phyloP scores from a whole-genome alignment of 2,113 vertebrate genomes.

The Eubucco bourcierii region DNA sequence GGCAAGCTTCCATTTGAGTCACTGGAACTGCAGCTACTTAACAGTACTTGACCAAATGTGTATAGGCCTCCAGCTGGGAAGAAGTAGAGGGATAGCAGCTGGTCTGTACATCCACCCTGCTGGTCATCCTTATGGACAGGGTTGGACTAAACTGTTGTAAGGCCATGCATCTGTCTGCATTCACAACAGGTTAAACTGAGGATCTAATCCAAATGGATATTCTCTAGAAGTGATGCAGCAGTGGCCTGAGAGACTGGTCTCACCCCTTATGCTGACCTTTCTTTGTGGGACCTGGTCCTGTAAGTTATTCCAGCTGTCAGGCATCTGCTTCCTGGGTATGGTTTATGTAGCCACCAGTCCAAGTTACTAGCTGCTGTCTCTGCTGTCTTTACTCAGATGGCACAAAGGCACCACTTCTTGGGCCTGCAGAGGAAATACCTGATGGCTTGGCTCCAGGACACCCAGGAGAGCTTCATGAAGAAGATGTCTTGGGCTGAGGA shows the following conservation, averaged over 20 bases:
- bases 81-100: background rate
- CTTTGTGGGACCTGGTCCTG: background rate
- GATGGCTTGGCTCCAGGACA: conserved; percentile 76
- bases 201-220: background rate
- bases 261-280: background rate
- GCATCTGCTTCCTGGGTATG: background rate
- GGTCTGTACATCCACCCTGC: background rate
- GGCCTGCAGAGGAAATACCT: conserved; percentile 77
- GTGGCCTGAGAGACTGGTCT: background rate
- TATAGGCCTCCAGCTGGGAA: background rate
- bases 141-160: background rate
- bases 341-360: background rate
- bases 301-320: background rate
- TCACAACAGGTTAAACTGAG: background rate
- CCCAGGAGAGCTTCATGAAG: conserved; percentile 60
- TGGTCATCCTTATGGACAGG: background rate
- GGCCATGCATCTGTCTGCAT: background rate
- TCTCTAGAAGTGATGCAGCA: background rate
- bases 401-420: conserved; percentile 76
- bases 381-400: conserved; percentile 77
- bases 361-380: background rate
- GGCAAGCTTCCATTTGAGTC: conserved; percentile 15
- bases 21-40: background rate
- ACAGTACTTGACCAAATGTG: background rate
- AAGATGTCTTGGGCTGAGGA: conserved; percentile 78